Evolutionary conservation across 2,113 vertebrate genomes (phyloP), one percentile per base, ranked within the genome.

Genomic region (Struthidea cinerea): DNA sequence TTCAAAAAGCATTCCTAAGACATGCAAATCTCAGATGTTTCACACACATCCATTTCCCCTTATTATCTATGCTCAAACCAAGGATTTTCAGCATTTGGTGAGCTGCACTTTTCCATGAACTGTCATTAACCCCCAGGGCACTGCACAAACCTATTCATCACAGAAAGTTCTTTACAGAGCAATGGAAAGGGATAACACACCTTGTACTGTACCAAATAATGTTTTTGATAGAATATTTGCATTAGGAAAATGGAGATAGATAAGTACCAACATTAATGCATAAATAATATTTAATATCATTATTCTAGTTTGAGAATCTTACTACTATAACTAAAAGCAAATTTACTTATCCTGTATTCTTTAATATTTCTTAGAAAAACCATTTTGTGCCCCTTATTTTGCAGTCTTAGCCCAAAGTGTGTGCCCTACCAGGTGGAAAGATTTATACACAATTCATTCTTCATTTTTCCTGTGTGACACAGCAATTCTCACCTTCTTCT

Each of bases 401-500:
- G 9, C 39, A 67, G 19, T 64, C 89, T 55, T 83, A 70, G n/a
- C 37, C 14, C 16, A 35, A 28, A 50, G 18, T 9, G 8, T 55
- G 23, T 22, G 12, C 33, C 19, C 73, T 13, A 47, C 8, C 21
- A 82, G 7, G 5, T 7, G 9, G 26, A 70, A 87, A 86, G 19
- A 7, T 65, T 42, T 55, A 30, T 20, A n/a, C 3, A 17, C 13
- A 82, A 37, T 47, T 83, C 1, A 0, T 28, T 65, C 42, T n/a
- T 63, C 30, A 30, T 64, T 87, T 74, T 74, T 39, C 46, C 41
- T 80, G 15, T 44, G 49, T 69, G n/a, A 76, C 68, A 73, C 87
- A 82, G 20, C 7, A 76, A n/a, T 83, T 93, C 97, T 98, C 74
- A 98, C 98, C 98, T 97, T 91, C 50, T 78, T 97, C 84, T 41